Percentiles rank a stretch among this genome's conserved stretches.
Evolutionary conservation across 2,797 vertebrate genomes (phyloP).

Genomic region (Crocodylus rhombifer): DNA sequence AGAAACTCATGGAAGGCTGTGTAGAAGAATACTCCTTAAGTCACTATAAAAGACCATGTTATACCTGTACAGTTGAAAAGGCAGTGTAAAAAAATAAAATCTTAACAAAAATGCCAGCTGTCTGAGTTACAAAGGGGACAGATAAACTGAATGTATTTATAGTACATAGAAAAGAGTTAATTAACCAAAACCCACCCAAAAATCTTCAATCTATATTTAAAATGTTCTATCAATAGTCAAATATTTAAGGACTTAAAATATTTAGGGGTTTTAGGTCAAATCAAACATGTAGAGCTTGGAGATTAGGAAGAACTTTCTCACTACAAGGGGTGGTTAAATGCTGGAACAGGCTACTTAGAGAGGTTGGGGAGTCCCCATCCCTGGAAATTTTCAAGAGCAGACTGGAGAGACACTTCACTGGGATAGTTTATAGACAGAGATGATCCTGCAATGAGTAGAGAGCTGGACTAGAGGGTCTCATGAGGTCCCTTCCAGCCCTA

Average conservation of each 20-base stretch:
- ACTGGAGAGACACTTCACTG: too few relatives aligned
- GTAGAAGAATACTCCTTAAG: slow-evolving; percentile 60
- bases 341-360: too few relatives aligned
- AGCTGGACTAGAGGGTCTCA: too few relatives aligned
- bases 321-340: too few relatives aligned
- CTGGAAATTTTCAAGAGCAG: too few relatives aligned
- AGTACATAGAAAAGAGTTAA: slow-evolving; percentile 28
- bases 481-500: too few relatives aligned
- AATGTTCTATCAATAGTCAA: slow-evolving; percentile 14
- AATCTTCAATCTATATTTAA: slow-evolving; percentile 32
- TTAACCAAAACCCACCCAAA: slow-evolving; percentile 52
- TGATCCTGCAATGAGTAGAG: too few relatives aligned
- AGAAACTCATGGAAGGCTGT: slow-evolving; percentile 27
- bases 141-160: slow-evolving; percentile 52
- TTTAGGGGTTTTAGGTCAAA: slow-evolving; percentile 13
- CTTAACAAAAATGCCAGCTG: slow-evolving; percentile 42
- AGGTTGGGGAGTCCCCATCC: too few relatives aligned
- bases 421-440: too few relatives aligned
- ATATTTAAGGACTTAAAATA: slow-evolving; percentile 2
- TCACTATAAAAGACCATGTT: slow-evolving; percentile 65
- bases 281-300: background rate
- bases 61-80: slow-evolving; percentile 73
- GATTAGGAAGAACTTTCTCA: too few relatives aligned
- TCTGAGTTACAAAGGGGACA: slow-evolving; percentile 43
- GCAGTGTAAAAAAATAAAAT: slow-evolving; percentile 66